Conservation (phyloP, 2,797 vertebrate genomes). For the Hemitrygon akajei region DNA sequence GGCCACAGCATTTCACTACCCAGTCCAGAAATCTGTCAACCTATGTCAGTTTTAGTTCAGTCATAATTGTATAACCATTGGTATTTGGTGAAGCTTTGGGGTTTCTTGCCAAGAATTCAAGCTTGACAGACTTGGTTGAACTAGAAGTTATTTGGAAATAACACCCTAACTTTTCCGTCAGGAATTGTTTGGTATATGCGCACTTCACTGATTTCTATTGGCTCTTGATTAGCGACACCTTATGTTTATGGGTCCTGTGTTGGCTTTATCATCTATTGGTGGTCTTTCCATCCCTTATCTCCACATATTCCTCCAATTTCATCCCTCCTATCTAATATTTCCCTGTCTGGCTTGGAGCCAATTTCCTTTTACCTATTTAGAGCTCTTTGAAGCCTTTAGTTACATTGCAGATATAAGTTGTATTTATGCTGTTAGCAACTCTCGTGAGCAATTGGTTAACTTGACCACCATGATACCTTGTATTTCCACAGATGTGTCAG, state of each 20-base stretch:
- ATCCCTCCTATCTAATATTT: neutral
- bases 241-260: neutral
- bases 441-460: neutral
- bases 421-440: neutral
- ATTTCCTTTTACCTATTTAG: neutral
- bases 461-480: neutral
- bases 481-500: conserved; percentile 8
- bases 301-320: neutral
- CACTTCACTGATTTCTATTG: neutral
- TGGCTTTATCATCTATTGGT: too few relatives aligned
- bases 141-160: neutral
- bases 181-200: too few relatives aligned
- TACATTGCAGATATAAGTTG: neutral
- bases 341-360: neutral
- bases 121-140: neutral
- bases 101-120: neutral
- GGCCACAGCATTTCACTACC: too few relatives aligned
- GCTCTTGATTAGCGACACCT: neutral
- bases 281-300: neutral
- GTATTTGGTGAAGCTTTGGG: neutral
- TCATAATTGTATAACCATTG: neutral
- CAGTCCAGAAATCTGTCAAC: too few relatives aligned
- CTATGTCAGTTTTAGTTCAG: neutral
- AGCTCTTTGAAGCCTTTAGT: neutral
- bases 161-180: too few relatives aligned